Evolutionary conservation across 1,140 invertebrate genomes (phyloP).

Genomic region (Nebria ingens): DNA sequence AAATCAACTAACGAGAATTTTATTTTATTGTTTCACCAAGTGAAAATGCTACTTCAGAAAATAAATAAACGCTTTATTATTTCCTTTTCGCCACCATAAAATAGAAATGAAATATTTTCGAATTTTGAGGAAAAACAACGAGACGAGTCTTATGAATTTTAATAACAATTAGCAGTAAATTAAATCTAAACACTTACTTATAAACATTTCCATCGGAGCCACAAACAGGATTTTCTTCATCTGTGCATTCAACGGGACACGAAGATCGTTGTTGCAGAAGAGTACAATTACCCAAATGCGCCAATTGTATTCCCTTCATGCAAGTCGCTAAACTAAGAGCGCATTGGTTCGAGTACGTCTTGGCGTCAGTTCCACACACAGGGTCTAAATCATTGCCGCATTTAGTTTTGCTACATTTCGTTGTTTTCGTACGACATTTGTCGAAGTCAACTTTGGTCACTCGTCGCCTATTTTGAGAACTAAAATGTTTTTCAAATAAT

Average conservation of each 20-base stretch:
- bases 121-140: too few relatives aligned
- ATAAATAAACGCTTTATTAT: too few relatives aligned
- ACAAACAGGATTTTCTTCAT: constrained; percentile 68
- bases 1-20: too few relatives aligned
- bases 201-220: constrained; percentile 89
- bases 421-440: constrained; percentile 59
- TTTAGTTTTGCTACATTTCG: constrained; percentile 60
- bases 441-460: constrained; percentile 61
- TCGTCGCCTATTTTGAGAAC: constrained; percentile 37
- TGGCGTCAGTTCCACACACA: constrained; percentile 74
- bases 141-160: too few relatives aligned
- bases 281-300: constrained; percentile 77
- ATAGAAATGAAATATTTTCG: too few relatives aligned
- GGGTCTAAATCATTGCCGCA: constrained; percentile 55
- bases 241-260: constrained; percentile 60
- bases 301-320: constrained; percentile 70
- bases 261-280: constrained; percentile 57
- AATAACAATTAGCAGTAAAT: too few relatives aligned
- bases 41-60: background rate
- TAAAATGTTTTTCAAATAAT: constrained; percentile 5
- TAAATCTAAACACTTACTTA: constrained; percentile 45
- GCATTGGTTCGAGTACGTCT: constrained; percentile 71
- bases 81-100: too few relatives aligned
- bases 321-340: constrained; percentile 71
- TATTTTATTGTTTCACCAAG: background rate